Percentiles rank a stretch among this genome's conserved stretches.
Evolutionary conservation across 2,113 vertebrate genomes (phyloP).

Genomic region (Apeltes quadracus): DNA sequence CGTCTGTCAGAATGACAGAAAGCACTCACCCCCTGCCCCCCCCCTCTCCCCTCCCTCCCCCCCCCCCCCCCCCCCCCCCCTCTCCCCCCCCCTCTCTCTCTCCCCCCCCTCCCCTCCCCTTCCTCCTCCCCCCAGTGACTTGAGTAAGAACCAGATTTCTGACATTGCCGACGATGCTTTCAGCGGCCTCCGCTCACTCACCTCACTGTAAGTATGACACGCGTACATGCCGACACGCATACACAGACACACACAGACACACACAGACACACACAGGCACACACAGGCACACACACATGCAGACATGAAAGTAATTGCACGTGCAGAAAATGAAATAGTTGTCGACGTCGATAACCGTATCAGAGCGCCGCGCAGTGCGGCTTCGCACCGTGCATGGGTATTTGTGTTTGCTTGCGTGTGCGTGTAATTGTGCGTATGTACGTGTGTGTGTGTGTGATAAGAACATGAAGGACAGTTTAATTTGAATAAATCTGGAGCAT

Average conservation of each 20-base stretch:
- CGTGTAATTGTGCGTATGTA: slow-evolving; percentile 15
- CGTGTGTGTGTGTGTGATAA: slow-evolving; percentile 51
- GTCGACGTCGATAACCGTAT: slow-evolving; percentile 44
- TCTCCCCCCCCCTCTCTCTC: slow-evolving; percentile 11
- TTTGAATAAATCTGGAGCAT: slow-evolving; percentile 71
- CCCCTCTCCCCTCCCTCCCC: slow-evolving; percentile 4
- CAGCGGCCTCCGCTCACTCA: slow-evolving; percentile 94
- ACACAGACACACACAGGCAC: slow-evolving; percentile 25
- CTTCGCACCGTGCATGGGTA: neutral
- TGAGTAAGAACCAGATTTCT: slow-evolving; percentile 99
- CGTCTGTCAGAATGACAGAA: slow-evolving; percentile 70
- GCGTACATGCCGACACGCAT: slow-evolving; percentile 6
- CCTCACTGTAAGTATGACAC: slow-evolving; percentile 91
- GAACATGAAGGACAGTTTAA: slow-evolving; percentile 78
- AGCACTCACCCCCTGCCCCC: too few species aligned
- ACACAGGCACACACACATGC: slow-evolving; percentile 27
- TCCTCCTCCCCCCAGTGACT: slow-evolving; percentile 85
- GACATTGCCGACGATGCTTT: slow-evolving; percentile 96
- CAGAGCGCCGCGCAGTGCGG: slow-evolving; percentile 2
- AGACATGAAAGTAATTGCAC: slow-evolving; percentile 40
- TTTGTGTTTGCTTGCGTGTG: slow-evolving; percentile 22
- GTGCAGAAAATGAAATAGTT: slow-evolving; percentile 65
- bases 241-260: slow-evolving; percentile 12
- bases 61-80: slow-evolving; percentile 59
- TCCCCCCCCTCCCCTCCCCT: slow-evolving; percentile 9